Evolutionary conservation across 2,797 vertebrate genomes (phyloP), one percentile per base, ranked within the genome.

Genomic region (Catamblyrhynchus diadema): DNA sequence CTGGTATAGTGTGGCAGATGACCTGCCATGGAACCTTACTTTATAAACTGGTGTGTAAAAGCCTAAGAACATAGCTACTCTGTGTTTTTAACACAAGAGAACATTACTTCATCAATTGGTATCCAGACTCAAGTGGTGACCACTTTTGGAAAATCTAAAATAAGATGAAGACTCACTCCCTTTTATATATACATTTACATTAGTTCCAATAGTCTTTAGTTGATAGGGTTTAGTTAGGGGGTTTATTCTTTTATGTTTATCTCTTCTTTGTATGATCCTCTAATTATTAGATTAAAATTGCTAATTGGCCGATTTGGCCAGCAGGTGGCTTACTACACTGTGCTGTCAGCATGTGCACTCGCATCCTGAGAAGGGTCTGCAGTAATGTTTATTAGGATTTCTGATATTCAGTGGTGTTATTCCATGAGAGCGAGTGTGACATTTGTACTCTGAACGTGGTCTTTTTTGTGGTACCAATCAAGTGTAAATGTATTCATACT

Each of bases 251-350:
- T 79, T 33, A 10, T 57, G 51, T 72, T 80, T 65, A 42, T 72
- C 10, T 78, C 64, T 66, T 47, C 66, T 73, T 86, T 14, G 17
- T 44, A 45, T 8, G 19, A 39, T 18, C 7, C 50, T 81, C 83
- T 88, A 59, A 94, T 90, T 44, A 27, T 42, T 67, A 72, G 35
- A 44, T 70, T 90, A 86, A 90, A 94, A 65, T 80, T 56, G 79
- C 71, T 97, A 95, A 97, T 97, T 97, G 95, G 90, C 81, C 88
- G 47, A n/a, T 97, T 87, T 97, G 96, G 91, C 98, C 98, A 97
- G 97, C 96, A 98, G 98, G 96, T 98, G 98, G 97, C 98, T 97
- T 96, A 84, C 96, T 95, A 91, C 67, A 79, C 98, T 98, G 88
- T 91, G 47, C 62, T 96, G 96, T 97, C 88, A 28, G 75, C 48